Evolutionary conservation across 2,113 vertebrate species (phyloP).

Genomic region (Felis chaus): DNA sequence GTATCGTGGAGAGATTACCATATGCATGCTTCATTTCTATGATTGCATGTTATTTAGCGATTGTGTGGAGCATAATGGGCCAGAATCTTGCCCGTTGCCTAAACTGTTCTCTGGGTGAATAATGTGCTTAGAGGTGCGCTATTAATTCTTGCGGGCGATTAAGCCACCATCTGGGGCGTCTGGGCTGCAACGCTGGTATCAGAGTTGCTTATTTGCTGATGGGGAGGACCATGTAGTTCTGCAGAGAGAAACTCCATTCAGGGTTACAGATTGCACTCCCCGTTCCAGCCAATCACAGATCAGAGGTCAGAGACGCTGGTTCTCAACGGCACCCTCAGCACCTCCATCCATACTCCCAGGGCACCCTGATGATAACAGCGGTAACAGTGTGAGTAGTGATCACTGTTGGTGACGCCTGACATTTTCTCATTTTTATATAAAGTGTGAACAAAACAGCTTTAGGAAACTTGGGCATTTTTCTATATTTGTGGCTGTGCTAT

Average conservation of each 20-base stretch:
- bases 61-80: conserved; percentile 63
- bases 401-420: background rate
- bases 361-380: background rate
- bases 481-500: background rate
- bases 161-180: conserved; percentile 75
- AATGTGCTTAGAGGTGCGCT: conserved; percentile 63
- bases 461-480: background rate
- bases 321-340: background rate
- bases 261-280: background rate
- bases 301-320: background rate
- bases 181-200: background rate
- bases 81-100: conserved; percentile 54
- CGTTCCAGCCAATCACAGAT: background rate
- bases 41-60: conserved; percentile 68
- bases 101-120: conserved; percentile 67
- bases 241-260: background rate
- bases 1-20: conserved; percentile 53
- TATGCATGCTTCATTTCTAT: conserved; percentile 71
- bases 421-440: background rate
- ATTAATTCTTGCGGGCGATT: conserved; percentile 75
- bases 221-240: background rate
- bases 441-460: background rate
- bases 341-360: background rate
- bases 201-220: conserved; percentile 36
- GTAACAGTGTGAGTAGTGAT: background rate